Base-by-base conservation (phyloP, 2,797 vertebrate species). In the Selene dorsalis region DNA sequence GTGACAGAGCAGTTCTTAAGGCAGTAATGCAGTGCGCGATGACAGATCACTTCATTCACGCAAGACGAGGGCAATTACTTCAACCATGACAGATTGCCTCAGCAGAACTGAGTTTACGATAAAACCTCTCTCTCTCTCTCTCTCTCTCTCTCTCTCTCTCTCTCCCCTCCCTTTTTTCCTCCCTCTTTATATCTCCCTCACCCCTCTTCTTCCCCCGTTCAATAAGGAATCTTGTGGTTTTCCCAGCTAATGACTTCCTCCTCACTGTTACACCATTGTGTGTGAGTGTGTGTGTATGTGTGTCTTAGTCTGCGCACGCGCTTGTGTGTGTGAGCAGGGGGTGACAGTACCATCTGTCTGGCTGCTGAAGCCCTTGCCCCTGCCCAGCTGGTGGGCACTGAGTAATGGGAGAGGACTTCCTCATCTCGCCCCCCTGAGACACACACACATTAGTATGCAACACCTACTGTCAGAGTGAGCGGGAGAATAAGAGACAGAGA, bases 71-170 rank as follows among this genome's bases (percentile, higher is more conserved):
- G 93, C 94, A 95, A 95, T 95, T 94, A 95, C 93, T 93, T 92
- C 92, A 94, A 94, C 93, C 92, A 93, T 95, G 95, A 95, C 95
- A 95, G 94, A 95, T 94, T 95, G 94, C 92, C 93, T 94, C 93
- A 94, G 92, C 94, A 92, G 92, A 94, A 93, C 87, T 92, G 91
- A 94, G 91, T 94, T 94, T 93, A 85, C 86, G 84, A 88, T 88
- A 87, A 91, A 92, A 88, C 69, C 84, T 59, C 68, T 43, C 80
- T 59, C 61, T 58, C 61, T 63, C 45, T 70, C 28, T 56, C 56
- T 69, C 61, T 63, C 45, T 70, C 28, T 56, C 84, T 59, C 68
- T 43, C 80, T 59, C 61, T 58, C 61, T 63, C 45, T 70, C 28
- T 56, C 56, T 69, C 61, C 20, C 59, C 64, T 53, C 63, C 62